These are phyloP conservation scores for Osedax frankpressi DNA, from an alignment of 2,888 invertebrate species.

Conservation along the genomic window DNA sequence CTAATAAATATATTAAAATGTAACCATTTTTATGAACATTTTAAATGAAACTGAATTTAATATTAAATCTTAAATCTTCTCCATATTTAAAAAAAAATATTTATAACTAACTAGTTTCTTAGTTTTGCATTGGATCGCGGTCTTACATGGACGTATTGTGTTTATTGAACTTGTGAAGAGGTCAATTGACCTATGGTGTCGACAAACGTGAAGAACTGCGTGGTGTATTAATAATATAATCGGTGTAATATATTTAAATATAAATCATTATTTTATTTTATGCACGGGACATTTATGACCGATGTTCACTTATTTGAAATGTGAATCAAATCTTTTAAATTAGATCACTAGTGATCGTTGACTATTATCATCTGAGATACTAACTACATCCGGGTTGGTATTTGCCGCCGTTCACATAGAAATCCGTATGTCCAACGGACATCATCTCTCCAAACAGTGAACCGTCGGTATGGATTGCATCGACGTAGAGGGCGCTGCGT, in stretches of 20 bases:
- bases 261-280: not conserved
- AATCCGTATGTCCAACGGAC: conserved; percentile 3
- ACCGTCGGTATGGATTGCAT: conserved; percentile 1
- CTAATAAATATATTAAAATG: too few species aligned
- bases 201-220: not conserved
- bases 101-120: not conserved
- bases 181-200: not conserved
- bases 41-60: too few species aligned
- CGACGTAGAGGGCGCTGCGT: not conserved
- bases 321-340: not conserved
- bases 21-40: too few species aligned
- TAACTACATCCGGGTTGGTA: conserved; percentile 9
- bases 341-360: too few species aligned
- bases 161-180: not conserved
- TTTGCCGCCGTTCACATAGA: conserved; percentile 5
- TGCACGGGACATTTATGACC: not conserved
- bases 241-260: too few species aligned
- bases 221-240: too few species aligned
- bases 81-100: too few species aligned
- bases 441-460: not conserved
- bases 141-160: not conserved
- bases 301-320: too few species aligned
- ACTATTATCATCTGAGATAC: not conserved
- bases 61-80: too few species aligned
- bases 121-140: not conserved